phyloP scores from a whole-genome alignment of 2,888 invertebrate genomes.

The Cremastobaeus sp. region DNA sequence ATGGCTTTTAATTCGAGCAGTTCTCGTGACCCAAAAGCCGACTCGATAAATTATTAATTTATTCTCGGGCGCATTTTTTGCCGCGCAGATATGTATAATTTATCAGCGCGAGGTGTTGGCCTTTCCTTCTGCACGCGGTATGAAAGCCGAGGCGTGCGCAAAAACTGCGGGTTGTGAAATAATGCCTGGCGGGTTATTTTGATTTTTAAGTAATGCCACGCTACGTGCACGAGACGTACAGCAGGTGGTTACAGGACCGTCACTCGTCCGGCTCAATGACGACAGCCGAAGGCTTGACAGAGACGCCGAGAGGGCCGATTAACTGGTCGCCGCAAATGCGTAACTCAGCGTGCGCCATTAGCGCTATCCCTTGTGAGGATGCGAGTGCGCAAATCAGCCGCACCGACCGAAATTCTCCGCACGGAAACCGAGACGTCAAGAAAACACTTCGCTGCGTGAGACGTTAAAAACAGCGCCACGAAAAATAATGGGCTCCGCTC shows the following conservation, averaged over 20 bases:
- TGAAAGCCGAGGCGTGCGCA: conserved; percentile 9
- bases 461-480: conserved; percentile 20
- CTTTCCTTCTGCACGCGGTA: conserved; percentile 7
- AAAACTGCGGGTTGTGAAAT: conserved; percentile 42
- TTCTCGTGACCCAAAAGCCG: conserved; percentile 24
- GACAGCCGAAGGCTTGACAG: conserved; percentile 57
- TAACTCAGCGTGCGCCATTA: conserved; percentile 74
- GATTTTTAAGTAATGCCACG: conserved; percentile 41
- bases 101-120: conserved; percentile 20
- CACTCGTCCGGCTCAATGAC: conserved; percentile 63
- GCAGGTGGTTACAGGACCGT: conserved; percentile 70
- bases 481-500: conserved; percentile 10
- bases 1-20: conserved; percentile 8
- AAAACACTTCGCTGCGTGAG: conserved; percentile 12
- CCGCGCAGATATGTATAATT: conserved; percentile 28
- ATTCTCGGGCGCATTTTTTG: conserved; percentile 16
- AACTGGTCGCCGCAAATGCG: conserved; percentile 66
- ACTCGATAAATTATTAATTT: conserved; percentile 26
- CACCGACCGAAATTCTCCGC: conserved; percentile 35
- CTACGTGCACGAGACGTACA: conserved; percentile 60
- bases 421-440: conserved; percentile 32
- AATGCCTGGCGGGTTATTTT: conserved; percentile 52
- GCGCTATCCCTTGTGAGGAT: conserved; percentile 67
- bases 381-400: conserved; percentile 65
- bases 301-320: conserved; percentile 63